Base-by-base conservation (phyloP, 1,140 invertebrate genomes). In the Ridgeia piscesae region DNA sequence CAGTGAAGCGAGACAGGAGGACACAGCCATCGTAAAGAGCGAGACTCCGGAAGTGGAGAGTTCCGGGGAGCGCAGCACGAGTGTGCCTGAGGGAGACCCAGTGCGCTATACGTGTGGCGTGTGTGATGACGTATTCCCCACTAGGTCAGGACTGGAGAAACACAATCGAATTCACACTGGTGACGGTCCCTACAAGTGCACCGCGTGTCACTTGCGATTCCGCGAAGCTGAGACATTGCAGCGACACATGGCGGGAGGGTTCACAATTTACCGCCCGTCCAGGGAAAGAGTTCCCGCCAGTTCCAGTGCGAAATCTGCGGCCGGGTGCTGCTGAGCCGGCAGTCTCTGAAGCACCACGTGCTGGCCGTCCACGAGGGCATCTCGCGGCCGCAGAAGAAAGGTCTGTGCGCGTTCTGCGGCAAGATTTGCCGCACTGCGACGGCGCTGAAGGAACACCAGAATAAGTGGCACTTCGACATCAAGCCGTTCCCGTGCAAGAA, bases 271-370 rank as follows among this genome's bases (percentile, higher is more conserved):
- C 58, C 58, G 58, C 58, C 58, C 27, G 58, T 9, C 58, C 2
- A 77, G 58, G 58, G 58, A 77, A 77, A 77, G 58, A 9, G 17
- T 42, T 90, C 17, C 35, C 89, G 89, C n/a, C 34, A 2, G 34
- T 90, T 90, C 33, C 35, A 17, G 89, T 90, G 89, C 89, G 89
- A 90, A 17, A n/a, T 90, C 89, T 90, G 89, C 89, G 89, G 89
- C 89, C 14, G 35, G 89, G 34, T 35, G 89, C 35, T 90, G 34
- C 34, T 34, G 89, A 35, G 34, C 34, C 34, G 35, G 21, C 89
- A 90, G 35, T 34, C 89, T 17, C n/a, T 90, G 89, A 90, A 90
- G 89, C 89, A 90, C 89, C 89, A 90, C 6, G 35, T 17, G 17
- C 4, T 31, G 4, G 58, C 58, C 58, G 58, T 77, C 27, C 58